These are phyloP conservation scores for Carassius carassius DNA, from an alignment of 2,113 vertebrate species.

Conservation along the genomic window DNA sequence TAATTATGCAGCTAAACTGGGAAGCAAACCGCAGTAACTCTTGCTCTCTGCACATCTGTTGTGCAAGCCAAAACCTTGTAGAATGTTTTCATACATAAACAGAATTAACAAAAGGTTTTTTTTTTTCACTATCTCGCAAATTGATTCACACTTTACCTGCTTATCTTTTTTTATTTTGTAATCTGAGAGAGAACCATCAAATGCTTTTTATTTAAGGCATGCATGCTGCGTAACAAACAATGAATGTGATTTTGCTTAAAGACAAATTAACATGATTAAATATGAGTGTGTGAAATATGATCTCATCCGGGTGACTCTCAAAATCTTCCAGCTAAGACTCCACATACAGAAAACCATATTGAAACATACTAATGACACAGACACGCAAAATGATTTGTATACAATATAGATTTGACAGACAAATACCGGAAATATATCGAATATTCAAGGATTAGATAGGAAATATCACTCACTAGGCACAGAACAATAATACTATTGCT, in stretches of 20 bases:
- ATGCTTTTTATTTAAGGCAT: conserved; percentile 48
- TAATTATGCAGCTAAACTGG: conserved; percentile 36
- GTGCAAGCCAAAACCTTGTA: conserved; percentile 27
- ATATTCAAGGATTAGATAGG: conserved; percentile 51
- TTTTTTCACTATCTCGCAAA: neutral
- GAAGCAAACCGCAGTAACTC: conserved; percentile 11
- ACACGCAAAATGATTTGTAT: conserved; percentile 8
- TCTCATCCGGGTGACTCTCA: conserved; percentile 17
- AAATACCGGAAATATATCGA: conserved; percentile 59
- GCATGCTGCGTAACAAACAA: conserved; percentile 41
- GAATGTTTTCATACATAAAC: conserved; percentile 24
- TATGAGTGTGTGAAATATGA: conserved; percentile 32
- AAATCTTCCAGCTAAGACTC: neutral
- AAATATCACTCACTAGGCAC: conserved; percentile 58
- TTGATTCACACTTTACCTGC: conserved; percentile 24
- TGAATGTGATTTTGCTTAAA: neutral
- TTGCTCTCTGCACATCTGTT: neutral
- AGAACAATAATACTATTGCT: conserved; percentile 72
- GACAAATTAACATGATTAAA: neutral
- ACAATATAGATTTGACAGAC: conserved; percentile 44
- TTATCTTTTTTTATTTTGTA: conserved; percentile 18
- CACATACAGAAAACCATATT: neutral
- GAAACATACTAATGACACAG: conserved; percentile 13
- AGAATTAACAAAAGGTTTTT: neutral
- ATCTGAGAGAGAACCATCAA: conserved; percentile 25